These are phyloP conservation scores for Pristionchus pacificus DNA, from an alignment of 1,140 invertebrate genomes.

Conservation along the genomic window DNA sequence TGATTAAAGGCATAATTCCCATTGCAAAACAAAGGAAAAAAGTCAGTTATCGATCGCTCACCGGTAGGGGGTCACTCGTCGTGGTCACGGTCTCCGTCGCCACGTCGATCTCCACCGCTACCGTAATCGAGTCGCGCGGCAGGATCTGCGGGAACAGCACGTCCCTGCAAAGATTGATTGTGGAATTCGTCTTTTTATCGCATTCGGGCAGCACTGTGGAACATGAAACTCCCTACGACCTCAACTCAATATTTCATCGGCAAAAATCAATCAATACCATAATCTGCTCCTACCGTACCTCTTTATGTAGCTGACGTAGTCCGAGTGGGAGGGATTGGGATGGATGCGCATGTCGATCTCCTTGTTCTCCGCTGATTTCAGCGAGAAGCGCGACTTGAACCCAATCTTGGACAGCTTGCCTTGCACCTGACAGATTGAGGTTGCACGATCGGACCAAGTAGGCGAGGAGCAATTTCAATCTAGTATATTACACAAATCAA, in stretches of 20 bases:
- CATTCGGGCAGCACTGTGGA: no score
- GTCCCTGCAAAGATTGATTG: slow-evolving; percentile 39
- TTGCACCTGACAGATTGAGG: no score
- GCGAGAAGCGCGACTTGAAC: slow-evolving; percentile 54
- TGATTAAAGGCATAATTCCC: no score
- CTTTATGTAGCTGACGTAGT: slow-evolving; percentile 57
- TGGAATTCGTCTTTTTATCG: no score
- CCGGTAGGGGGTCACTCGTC: slow-evolving; percentile 34
- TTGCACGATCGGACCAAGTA: no score
- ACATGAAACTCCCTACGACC: no score
- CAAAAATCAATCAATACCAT: no score
- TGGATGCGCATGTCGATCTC: slow-evolving; percentile 48
- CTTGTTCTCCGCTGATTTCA: slow-evolving; percentile 53
- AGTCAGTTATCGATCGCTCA: no score
- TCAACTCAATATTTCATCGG: no score
- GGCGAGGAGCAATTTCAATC: no score
- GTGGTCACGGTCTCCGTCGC: slow-evolving; percentile 56
- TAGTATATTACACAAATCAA: background rate
- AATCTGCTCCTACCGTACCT: no score
- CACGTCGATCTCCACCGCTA: slow-evolving; percentile 57
- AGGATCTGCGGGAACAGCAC: slow-evolving; percentile 56
- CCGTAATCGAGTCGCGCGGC: slow-evolving; percentile 53
- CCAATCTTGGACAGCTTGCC: slow-evolving; percentile 45
- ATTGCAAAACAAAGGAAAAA: no score
- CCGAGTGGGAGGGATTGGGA: slow-evolving; percentile 56